phyloP scores from a whole-genome alignment of 2,797 vertebrate genomes.

The Amphiprion clarkii region DNA sequence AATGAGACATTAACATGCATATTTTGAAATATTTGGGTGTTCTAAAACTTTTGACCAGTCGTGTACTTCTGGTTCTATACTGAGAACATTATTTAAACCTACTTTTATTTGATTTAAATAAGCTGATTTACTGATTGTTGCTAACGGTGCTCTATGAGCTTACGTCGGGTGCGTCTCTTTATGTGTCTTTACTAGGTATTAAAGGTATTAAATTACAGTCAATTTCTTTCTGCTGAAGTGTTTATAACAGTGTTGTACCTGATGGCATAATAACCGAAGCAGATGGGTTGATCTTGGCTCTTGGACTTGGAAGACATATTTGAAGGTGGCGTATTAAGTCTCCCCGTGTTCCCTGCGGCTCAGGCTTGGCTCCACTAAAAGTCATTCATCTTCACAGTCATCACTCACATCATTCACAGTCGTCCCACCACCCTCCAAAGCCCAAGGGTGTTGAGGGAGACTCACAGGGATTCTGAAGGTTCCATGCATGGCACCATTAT shows the following conservation, averaged over 20 bases:
- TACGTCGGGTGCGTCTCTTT: background rate
- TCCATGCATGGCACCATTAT: slow-evolving; percentile 66
- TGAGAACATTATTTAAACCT: slow-evolving; percentile 25
- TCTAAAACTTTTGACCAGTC: no score
- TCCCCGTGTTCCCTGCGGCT: slow-evolving; percentile 37
- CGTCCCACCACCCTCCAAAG: slow-evolving; percentile 32
- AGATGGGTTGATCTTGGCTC: slow-evolving; percentile 52
- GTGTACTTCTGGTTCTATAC: background rate
- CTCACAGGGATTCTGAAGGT: slow-evolving; percentile 45
- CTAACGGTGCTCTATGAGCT: no score
- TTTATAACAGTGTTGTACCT: slow-evolving; percentile 23
- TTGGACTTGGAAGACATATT: slow-evolving; percentile 53
- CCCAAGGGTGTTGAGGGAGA: slow-evolving; percentile 51
- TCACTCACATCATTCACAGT: slow-evolving; percentile 66
- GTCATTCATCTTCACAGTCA: slow-evolving; percentile 70
- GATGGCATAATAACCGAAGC: slow-evolving; percentile 39
- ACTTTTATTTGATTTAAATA: slow-evolving; percentile 16
- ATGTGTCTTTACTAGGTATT: slow-evolving; percentile 23
- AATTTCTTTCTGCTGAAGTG: slow-evolving; percentile 14
- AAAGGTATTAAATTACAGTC: slow-evolving; percentile 14
- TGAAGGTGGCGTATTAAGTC: slow-evolving; percentile 55
- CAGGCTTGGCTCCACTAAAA: slow-evolving; percentile 45
- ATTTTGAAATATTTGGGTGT: no score
- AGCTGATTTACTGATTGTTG: background rate
- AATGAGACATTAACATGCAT: no score